These are phyloP conservation scores for Sinohyriopsis cumingii DNA, from an alignment of 2,888 invertebrate species.

Conservation along the genomic window DNA sequence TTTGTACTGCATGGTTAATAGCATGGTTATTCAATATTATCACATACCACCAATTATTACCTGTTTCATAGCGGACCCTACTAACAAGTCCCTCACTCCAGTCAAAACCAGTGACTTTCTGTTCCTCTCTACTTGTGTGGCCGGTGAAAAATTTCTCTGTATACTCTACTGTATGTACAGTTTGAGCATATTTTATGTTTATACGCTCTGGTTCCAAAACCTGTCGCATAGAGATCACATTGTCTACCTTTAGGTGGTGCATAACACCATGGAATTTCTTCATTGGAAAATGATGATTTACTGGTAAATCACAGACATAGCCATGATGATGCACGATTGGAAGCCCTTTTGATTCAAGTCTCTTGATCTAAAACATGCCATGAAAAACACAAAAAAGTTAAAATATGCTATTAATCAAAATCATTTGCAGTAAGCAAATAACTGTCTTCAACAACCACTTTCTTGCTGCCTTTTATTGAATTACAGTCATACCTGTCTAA, in stretches of 20 bases:
- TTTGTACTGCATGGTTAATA: background rate
- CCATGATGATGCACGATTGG: slow-evolving; percentile 54
- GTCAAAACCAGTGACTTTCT: slow-evolving; percentile 57
- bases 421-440: too few relatives aligned
- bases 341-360: slow-evolving; percentile 28
- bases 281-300: slow-evolving; percentile 53
- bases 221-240: slow-evolving; percentile 47
- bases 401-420: too few relatives aligned
- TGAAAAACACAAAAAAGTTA: too few relatives aligned
- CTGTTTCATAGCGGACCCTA: slow-evolving; percentile 63
- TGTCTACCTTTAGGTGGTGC: slow-evolving; percentile 37
- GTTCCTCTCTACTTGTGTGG: slow-evolving; percentile 51
- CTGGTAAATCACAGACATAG: slow-evolving; percentile 49
- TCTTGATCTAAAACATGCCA: slow-evolving; percentile 23
- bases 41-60: slow-evolving; percentile 20
- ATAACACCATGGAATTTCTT: slow-evolving; percentile 53
- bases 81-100: slow-evolving; percentile 59
- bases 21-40: background rate
- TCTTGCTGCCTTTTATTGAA: background rate
- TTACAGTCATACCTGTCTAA: background rate
- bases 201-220: slow-evolving; percentile 35
- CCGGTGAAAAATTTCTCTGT: slow-evolving; percentile 58
- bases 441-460: background rate
- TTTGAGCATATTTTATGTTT: slow-evolving; percentile 10
- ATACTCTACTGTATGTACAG: slow-evolving; percentile 47